Percentiles rank a stretch among this genome's conserved stretches.
Conservation (phyloP, 2,797 vertebrate genomes). For the Gadopsis marmoratus region DNA sequence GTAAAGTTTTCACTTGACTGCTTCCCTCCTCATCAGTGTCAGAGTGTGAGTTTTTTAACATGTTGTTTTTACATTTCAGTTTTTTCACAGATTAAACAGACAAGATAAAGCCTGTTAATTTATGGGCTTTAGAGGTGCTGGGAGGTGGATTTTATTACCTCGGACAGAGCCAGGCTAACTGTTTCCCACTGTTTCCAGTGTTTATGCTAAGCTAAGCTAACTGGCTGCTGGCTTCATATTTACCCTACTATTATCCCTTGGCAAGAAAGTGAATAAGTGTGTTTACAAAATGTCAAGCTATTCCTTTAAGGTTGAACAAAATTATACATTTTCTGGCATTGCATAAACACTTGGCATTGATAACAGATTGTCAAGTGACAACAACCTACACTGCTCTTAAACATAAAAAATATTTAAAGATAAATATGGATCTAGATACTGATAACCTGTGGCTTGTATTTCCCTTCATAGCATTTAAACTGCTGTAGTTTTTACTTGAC, state of each 20-base stretch:
- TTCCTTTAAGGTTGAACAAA: neutral
- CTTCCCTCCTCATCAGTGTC: neutral
- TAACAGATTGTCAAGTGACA: neutral
- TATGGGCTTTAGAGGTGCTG: neutral
- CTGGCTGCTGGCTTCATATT: neutral
- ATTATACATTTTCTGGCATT: neutral
- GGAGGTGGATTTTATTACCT: neutral
- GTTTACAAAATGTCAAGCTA: constrained; percentile 8
- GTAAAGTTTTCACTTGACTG: neutral
- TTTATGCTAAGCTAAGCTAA: neutral
- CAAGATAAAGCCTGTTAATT: neutral
- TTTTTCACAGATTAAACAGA: neutral
- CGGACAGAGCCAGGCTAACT: neutral
- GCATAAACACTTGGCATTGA: neutral
- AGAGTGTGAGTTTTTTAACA: constrained; percentile 1
- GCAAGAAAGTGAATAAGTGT: neutral
- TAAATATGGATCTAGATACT: neutral
- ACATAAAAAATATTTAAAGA: no score
- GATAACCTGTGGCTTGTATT: constrained; percentile 5
- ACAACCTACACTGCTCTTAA: neutral
- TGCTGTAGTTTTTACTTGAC: neutral
- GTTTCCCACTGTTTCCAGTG: neutral
- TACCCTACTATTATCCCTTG: neutral
- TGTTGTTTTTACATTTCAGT: neutral
- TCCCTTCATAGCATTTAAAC: neutral